phyloP scores from a whole-genome alignment of 2,888 invertebrate genomes.

The Dusona sp. region DNA sequence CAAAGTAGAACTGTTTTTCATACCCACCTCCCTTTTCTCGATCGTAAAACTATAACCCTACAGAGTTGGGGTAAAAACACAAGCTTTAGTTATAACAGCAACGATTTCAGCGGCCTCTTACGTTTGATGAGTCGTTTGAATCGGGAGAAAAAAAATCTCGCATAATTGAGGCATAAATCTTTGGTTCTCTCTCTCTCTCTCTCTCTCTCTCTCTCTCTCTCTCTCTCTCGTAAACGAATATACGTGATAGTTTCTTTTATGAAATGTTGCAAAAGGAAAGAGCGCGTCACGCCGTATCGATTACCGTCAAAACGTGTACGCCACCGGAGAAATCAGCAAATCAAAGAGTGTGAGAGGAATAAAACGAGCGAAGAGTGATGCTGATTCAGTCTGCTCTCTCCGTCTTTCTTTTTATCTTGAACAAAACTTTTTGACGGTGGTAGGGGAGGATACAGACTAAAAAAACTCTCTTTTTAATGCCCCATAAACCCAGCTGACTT shows the following conservation, averaged over 20 bases:
- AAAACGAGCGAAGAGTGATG: constrained; percentile 62
- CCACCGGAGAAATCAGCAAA: constrained; percentile 65
- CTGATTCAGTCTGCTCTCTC: background rate
- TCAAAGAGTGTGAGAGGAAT: constrained; percentile 65
- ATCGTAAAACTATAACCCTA: constrained; percentile 45
- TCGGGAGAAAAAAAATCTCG: constrained; percentile 35
- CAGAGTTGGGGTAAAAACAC: background rate
- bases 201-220: constrained; percentile 8
- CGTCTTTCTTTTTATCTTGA: constrained; percentile 49
- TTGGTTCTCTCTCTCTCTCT: background rate
- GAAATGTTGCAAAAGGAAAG: constrained; percentile 33
- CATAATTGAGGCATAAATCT: constrained; percentile 66
- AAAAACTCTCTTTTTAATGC: constrained; percentile 62
- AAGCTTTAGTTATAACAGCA: constrained; percentile 31
- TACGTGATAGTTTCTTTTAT: constrained; percentile 23
- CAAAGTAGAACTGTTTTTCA: constrained; percentile 5
- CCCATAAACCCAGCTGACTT: constrained; percentile 65
- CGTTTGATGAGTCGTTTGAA: constrained; percentile 61
- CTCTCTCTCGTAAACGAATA: constrained; percentile 4
- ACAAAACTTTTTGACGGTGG: background rate
- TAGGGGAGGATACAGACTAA: constrained; percentile 25
- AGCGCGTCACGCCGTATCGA: constrained; percentile 61
- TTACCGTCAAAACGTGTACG: constrained; percentile 64
- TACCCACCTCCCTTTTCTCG: background rate
- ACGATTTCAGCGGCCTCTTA: constrained; percentile 30